Conservation (phyloP, 1,140 invertebrate genomes). For the Drosophila orena region DNA sequence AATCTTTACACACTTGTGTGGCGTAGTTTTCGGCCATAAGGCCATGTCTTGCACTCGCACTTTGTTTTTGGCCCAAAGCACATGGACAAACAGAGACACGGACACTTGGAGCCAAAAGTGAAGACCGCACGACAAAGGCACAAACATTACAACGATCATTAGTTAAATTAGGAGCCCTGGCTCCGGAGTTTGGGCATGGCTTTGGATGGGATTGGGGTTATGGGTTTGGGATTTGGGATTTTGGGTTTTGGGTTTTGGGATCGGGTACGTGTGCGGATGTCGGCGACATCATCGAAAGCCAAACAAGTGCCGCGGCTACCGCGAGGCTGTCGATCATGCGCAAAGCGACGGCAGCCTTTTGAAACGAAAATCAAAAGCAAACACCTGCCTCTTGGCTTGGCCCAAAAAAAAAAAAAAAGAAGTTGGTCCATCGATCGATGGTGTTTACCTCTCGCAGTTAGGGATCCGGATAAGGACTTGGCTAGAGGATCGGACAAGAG, state of each 20-base stretch:
- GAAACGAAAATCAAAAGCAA: slow-evolving; percentile 78
- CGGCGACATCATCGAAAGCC: slow-evolving; percentile 41
- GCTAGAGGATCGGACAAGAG: slow-evolving; percentile 20
- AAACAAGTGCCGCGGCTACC: slow-evolving; percentile 72
- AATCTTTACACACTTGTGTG: slow-evolving; percentile 36
- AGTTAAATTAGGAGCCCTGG: slow-evolving; percentile 74
- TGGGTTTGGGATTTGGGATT: slow-evolving; percentile 16
- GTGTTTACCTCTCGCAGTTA: slow-evolving; percentile 19
- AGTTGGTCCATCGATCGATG: slow-evolving; percentile 2
- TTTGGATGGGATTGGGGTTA: slow-evolving; percentile 22
- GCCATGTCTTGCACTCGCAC: slow-evolving; percentile 12
- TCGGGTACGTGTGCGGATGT: slow-evolving; percentile 18
- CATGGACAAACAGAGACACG: slow-evolving; percentile 74
- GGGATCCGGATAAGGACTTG: slow-evolving; percentile 59
- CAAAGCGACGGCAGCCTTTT: slow-evolving; percentile 62
- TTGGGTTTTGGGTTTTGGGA: slow-evolving; percentile 22
- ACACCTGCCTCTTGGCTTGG: slow-evolving; percentile 42
- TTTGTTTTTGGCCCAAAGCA: slow-evolving; percentile 59
- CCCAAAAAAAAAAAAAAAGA: slow-evolving; percentile 34
- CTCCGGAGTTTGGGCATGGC: slow-evolving; percentile 5
- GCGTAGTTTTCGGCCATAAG: slow-evolving; percentile 37
- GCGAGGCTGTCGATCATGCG: slow-evolving; percentile 77
- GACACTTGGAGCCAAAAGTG: slow-evolving; percentile 71
- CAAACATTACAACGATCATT: slow-evolving; percentile 83
- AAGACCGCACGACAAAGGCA: slow-evolving; percentile 75